Percentiles rank a stretch among this genome's conserved stretches.
Conservation (phyloP, 2,113 vertebrate genomes). For the Naja naja region DNA sequence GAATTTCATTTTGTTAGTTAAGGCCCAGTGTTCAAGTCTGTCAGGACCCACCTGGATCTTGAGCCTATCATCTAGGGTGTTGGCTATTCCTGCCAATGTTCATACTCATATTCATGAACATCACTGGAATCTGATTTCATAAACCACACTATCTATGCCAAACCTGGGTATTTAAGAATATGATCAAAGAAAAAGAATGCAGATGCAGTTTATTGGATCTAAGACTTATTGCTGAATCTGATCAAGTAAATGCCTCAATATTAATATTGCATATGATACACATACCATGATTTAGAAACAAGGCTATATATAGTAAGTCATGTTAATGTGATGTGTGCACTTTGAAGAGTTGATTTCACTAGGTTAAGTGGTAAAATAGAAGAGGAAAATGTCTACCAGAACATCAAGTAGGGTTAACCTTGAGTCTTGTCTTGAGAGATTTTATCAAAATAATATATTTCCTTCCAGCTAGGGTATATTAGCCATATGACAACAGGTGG, state of each 20-base stretch:
- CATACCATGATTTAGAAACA: not conserved
- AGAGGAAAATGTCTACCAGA: not conserved
- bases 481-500: slow-evolving; percentile 87
- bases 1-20: no score
- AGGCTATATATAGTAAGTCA: not conserved
- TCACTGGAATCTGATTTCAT: not conserved
- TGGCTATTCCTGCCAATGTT: no score
- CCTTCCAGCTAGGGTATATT: slow-evolving; percentile 87
- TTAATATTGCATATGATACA: not conserved
- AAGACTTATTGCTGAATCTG: not conserved
- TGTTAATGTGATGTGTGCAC: not conserved
- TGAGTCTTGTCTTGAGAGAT: not conserved
- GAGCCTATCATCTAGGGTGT: no score
- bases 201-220: not conserved
- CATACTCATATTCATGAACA: not conserved
- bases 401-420: not conserved
- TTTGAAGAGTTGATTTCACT: not conserved
- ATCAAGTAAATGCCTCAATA: not conserved
- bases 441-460: slow-evolving; percentile 10
- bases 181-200: not conserved
- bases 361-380: not conserved
- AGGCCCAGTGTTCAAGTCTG: no score
- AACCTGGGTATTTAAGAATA: not conserved
- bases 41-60: no score
- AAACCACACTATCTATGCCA: not conserved